Base-by-base conservation (phyloP, 1,140 invertebrate species). In the Caenorhabditis remanei region DNA sequence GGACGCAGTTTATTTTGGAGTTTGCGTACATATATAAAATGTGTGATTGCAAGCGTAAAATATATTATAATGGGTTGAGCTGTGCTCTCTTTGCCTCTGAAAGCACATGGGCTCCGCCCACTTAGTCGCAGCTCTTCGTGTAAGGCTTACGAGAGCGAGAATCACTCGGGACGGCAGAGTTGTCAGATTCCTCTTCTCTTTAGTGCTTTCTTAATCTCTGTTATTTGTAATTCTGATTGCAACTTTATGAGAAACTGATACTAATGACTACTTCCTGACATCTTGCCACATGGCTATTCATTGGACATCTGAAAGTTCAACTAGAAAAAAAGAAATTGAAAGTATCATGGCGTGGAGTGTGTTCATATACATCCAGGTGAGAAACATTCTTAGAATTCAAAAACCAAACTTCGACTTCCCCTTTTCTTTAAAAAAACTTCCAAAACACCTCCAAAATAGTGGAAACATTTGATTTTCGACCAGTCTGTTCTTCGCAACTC, bases 301-400 rank as follows among this genome's bases (percentile, higher is more conserved):
- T 41, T 79, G 71, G 71, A 50, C 7, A 24, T 79, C 14, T 50
- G 46, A 21, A 79, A 50, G 19, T 79, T 50, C n/a, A n/a, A 32
- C 40, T 79, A 53, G 46, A 50, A 24, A 50, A 19, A 79, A 41
- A 43, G 46, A 53, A 53, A 53, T 79, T 79, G 46, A 79, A 50
- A 79, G 21, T 79, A 79, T 79, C 19, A 85, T 85, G 85, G 85
- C 85, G 40, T 85, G 85, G 85, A 75, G 85, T 53, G 85, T 79
- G 21, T 67, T 85, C 50, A 65, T 85, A 43, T 85, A 71, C 11
- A 85, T 85, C n/a, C 85, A 85, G 65, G 85, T 85, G 48, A 85
- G 48, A 24, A 41, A 43, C 41, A 11, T 48, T 9, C 16, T 58
- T 3, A 24, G 32, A 58, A 58, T 58, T 43, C 83, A 43, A 48